Base-by-base conservation (phyloP, 2,113 vertebrate genomes). In the Meleagris gallopavo region DNA sequence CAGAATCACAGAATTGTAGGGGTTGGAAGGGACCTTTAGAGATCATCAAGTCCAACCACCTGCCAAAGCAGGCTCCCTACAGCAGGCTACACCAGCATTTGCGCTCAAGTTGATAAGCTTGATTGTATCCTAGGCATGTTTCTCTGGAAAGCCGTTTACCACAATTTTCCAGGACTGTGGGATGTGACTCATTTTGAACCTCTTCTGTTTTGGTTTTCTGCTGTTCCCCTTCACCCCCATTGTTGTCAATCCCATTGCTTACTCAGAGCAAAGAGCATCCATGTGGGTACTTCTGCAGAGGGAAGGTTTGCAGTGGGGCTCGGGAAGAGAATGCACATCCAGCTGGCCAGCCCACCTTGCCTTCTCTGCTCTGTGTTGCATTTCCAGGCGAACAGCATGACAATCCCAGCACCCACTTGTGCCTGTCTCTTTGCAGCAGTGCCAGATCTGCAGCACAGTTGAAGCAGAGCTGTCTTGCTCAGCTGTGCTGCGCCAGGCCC, bases 311-410 rank as follows among this genome's bases (percentile, higher is more conserved):
- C 50, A 69, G 84, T 70, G 72, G 58, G 62, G 38, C 43, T 83
- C 65, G 75, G 83, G 36, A 75, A 62, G 2, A 40, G 61, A 46
- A 83, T 62, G 57, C 64, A 54, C 71, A 67, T 67, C 73, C 89
- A 92, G 86, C 85, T 88, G 88, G 74, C 81, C 29, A 34, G 6
- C 74, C 70, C 78, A 86, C 90, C 92, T 75, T 94, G 10, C 67
- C 25, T 83, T 45, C 52, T 94, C 86, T 89, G 86, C 86, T 13
- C 16, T n/a, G 50, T 32, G 20, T 54, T 89, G 78, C 29, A 8
- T 43, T 79, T 86, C 40, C 10, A 69, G 82, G 72, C 2, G 24
- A 89, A 36, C 36, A 62, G 41, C 6, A 1, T 14, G 29, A 22
- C 3, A 58, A 55, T 15, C 60, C 57, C 60, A 55, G 69, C 72